Percentiles rank a stretch among this genome's conserved stretches.
These are phyloP conservation scores for Oryzias javanicus DNA, from an alignment of 2,113 vertebrate species.

Conservation along the genomic window DNA sequence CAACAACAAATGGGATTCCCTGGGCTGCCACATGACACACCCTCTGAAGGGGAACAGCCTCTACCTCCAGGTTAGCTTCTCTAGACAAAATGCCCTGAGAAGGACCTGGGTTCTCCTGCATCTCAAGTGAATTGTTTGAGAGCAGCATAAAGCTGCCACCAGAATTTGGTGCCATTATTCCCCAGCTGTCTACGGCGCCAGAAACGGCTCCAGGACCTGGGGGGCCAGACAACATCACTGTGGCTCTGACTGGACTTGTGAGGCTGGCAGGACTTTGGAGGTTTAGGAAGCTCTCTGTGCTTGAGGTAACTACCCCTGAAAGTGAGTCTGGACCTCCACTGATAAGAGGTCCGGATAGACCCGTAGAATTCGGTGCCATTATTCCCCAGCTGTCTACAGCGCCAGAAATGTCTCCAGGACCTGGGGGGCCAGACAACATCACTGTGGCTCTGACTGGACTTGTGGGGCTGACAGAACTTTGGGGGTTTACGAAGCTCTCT, in stretches of 20 bases:
- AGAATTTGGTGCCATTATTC: conserved; percentile 27
- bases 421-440: conserved; percentile 35
- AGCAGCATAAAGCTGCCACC: conserved; percentile 23
- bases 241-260: conserved; percentile 14
- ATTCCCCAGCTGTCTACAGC: conserved; percentile 36
- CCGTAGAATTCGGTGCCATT: conserved; percentile 20
- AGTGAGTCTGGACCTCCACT: conserved; percentile 3
- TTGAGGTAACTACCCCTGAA: conserved; percentile 30
- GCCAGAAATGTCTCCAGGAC: conserved; percentile 9
- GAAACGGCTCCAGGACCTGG: conserved; percentile 15
- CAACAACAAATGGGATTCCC: conserved; percentile 15
- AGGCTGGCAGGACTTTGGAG: conserved; percentile 11
- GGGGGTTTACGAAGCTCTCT: conserved; percentile 7
- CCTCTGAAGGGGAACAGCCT: conserved; percentile 65
- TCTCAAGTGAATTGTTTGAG: conserved; percentile 13
- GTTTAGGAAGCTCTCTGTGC: conserved; percentile 7
- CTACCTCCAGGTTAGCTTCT: conserved; percentile 46
- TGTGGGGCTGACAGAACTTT: conserved; percentile 7
- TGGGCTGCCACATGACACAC: conserved; percentile 47
- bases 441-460: conserved; percentile 21
- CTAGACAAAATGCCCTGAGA: conserved; percentile 51
- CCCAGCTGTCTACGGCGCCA: conserved; percentile 23
- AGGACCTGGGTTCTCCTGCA: conserved; percentile 28
- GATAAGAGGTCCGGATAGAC: conserved; percentile 15
- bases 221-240: conserved; percentile 34